Percentiles rank a stretch among this genome's conserved stretches.
These are phyloP conservation scores for Protobothrops flavoviridis DNA, from an alignment of 2,113 vertebrate genomes.

Conservation along the genomic window DNA sequence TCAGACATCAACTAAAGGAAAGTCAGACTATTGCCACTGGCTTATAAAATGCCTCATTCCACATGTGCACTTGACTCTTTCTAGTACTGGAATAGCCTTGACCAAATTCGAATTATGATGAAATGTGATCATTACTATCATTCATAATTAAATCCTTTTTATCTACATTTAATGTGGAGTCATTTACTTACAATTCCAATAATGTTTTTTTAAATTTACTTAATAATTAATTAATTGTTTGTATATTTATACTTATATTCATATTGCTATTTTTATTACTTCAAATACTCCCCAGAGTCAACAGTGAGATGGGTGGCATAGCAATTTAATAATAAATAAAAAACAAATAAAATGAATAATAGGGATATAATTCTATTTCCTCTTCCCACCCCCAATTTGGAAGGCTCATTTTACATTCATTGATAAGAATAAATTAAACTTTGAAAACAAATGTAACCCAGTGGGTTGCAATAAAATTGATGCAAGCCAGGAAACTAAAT, in stretches of 20 bases:
- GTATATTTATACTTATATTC: neutral
- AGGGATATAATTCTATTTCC: neutral
- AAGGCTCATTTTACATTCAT: neutral
- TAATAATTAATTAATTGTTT: neutral
- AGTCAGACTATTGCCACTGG: neutral
- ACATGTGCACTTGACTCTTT: neutral
- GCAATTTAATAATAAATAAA: neutral
- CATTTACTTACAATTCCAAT: neutral
- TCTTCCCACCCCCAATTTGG: neutral
- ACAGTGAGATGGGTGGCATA: neutral
- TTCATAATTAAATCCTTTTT: neutral
- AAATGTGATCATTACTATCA: neutral
- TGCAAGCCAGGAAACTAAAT: neutral
- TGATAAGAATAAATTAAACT: neutral
- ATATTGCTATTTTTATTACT: neutral
- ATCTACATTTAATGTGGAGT: neutral
- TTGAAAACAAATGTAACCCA: neutral
- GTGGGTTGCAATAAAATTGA: neutral
- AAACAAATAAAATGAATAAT: neutral
- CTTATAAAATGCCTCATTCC: neutral
- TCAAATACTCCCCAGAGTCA: neutral
- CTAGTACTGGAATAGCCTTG: neutral
- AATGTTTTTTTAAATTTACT: neutral
- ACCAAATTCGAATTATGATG: neutral
- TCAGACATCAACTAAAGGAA: neutral